Evolutionary conservation across 64 coral and sea anemone species (phyloP).

Genomic region (Acropora tenuis): DNA sequence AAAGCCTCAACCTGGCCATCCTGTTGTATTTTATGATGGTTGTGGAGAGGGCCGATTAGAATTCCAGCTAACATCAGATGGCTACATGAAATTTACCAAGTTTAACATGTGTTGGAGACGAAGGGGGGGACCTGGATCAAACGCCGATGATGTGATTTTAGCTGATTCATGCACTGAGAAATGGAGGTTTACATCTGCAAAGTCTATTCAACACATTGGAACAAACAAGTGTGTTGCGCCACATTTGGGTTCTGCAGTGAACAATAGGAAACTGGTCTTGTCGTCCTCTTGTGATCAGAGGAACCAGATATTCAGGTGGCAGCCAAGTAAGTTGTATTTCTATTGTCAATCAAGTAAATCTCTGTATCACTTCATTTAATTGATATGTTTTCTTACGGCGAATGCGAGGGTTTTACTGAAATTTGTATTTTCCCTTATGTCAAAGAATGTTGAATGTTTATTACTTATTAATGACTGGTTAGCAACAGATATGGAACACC

Average conservation of each 20-base stretch:
- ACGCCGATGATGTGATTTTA: constrained; percentile 74
- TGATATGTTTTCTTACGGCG: no score
- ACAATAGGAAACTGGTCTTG: constrained; percentile 67
- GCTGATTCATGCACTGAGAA: constrained; percentile 64
- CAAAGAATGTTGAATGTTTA: no score
- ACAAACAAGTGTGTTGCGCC: constrained; percentile 69
- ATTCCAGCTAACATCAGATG: constrained; percentile 74
- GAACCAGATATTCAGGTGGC: constrained; percentile 66
- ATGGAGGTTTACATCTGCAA: constrained; percentile 72
- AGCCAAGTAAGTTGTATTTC: constrained; percentile 75
- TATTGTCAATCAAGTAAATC: no score
- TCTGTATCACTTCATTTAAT: no score
- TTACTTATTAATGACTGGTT: no score
- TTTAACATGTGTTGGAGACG: constrained; percentile 60
- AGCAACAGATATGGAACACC: no score
- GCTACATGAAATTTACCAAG: constrained; percentile 68
- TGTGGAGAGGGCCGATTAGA: constrained; percentile 78
- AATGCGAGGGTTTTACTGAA: no score
- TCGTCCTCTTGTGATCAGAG: constrained; percentile 69
- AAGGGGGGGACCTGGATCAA: constrained; percentile 36
- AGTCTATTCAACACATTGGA: constrained; percentile 61
- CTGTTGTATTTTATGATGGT: constrained; percentile 72
- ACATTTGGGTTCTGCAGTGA: constrained; percentile 30
- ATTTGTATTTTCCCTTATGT: no score
- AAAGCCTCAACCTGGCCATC: constrained; percentile 68